A percentile compares a stretch with the other conserved stretches of the same genome.
Evolutionary conservation across 2,888 invertebrate genomes (phyloP).

Genomic region (Incurvaria masculella): DNA sequence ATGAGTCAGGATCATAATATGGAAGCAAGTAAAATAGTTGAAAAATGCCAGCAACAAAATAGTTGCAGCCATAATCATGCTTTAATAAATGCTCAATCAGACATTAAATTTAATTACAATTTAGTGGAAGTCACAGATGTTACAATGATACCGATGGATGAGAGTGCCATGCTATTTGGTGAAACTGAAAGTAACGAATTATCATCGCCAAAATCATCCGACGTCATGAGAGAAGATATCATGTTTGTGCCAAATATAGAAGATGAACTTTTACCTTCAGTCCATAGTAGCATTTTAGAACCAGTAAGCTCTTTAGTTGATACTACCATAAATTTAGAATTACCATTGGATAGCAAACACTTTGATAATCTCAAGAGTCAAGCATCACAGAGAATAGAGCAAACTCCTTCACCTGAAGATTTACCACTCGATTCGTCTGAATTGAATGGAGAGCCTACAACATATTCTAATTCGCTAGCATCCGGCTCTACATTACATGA

Average conservation of each 20-base stretch:
- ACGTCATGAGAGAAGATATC: not conserved
- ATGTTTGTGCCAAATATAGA: conserved; percentile 34
- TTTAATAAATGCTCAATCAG: not conserved
- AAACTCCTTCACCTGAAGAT: conserved; percentile 84
- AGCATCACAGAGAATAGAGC: conserved; percentile 58
- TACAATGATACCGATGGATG: not conserved
- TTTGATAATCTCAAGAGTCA: conserved; percentile 31
- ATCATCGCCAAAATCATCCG: not conserved
- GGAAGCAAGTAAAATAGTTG: not conserved
- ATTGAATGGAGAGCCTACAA: conserved; percentile 56
- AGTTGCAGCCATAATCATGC: not conserved
- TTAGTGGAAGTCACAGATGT: not conserved
- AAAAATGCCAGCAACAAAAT: not conserved
- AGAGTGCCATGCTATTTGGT: not conserved
- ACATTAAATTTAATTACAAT: too few species aligned
- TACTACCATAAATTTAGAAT: conserved; percentile 53
- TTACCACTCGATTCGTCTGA: conserved; percentile 75
- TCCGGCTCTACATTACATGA: conserved; percentile 49
- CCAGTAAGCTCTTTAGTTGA: conserved; percentile 52
- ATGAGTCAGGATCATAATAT: not conserved
- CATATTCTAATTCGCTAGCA: conserved; percentile 44
- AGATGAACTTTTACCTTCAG: conserved; percentile 62
- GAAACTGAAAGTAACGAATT: not conserved
- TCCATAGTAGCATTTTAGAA: conserved; percentile 58
- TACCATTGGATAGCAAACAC: conserved; percentile 47